Evolutionary conservation across 2,888 invertebrate genomes (phyloP).

Genomic region (Zygogramma bicolorata): DNA sequence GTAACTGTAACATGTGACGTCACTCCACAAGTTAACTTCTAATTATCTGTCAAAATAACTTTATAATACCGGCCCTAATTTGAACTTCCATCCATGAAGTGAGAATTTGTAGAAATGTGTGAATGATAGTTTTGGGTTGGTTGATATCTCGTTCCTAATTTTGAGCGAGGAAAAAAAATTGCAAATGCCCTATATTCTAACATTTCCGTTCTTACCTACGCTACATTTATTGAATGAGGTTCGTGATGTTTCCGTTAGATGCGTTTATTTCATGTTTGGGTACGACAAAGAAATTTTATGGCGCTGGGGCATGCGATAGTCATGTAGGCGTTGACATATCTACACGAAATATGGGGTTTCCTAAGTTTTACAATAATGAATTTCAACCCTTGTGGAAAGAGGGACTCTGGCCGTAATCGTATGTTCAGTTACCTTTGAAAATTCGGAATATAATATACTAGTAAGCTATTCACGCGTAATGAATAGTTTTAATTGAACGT

Average conservation of each 20-base stretch:
- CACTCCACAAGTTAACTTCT: too few relatives aligned
- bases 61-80: too few relatives aligned
- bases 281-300: constrained; percentile 65
- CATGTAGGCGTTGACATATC: constrained; percentile 65
- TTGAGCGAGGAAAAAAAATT: neutral
- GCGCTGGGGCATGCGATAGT: constrained; percentile 63
- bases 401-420: neutral
- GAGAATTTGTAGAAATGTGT: too few relatives aligned
- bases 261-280: constrained; percentile 61
- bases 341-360: constrained; percentile 61
- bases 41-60: too few relatives aligned
- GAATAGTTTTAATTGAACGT: too few relatives aligned
- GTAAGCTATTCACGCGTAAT: too few relatives aligned
- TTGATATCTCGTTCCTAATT: too few relatives aligned
- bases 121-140: too few relatives aligned
- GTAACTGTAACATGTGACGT: too few relatives aligned
- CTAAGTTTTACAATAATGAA: constrained; percentile 40
- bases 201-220: neutral
- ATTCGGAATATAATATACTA: too few relatives aligned
- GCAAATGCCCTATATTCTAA: neutral
- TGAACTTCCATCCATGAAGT: too few relatives aligned
- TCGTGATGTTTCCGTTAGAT: constrained; percentile 58
- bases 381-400: constrained; percentile 11
- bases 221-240: constrained; percentile 50
- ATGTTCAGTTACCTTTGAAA: neutral